Evolutionary conservation across 2,113 vertebrate genomes (phyloP).

Genomic region (Urocynchramus pylzowi): DNA sequence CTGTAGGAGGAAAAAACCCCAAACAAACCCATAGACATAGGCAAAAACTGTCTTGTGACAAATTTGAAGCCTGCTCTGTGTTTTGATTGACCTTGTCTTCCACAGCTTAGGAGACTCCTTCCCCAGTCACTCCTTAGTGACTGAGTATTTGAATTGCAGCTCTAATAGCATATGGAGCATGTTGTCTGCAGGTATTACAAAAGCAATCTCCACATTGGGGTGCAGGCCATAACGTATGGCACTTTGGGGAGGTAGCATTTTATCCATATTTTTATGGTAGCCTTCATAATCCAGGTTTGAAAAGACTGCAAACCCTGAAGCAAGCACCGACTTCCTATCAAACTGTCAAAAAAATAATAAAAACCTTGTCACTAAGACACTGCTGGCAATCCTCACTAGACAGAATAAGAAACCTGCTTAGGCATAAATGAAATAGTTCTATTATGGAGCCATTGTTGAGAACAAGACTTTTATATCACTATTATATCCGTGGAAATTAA

Average conservation of each 20-base stretch:
- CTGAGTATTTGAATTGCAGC: slow-evolving; percentile 75
- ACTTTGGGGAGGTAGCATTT: slow-evolving; percentile 75
- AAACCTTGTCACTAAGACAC: slow-evolving; percentile 32
- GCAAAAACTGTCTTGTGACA: slow-evolving; percentile 13
- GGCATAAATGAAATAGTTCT: slow-evolving; percentile 35
- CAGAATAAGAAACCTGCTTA: slow-evolving; percentile 21
- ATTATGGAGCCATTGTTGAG: not conserved
- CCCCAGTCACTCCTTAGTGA: slow-evolving; percentile 46
- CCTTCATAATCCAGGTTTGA: slow-evolving; percentile 60
- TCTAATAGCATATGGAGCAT: slow-evolving; percentile 80
- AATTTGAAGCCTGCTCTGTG: slow-evolving; percentile 5
- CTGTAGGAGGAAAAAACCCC: not conserved
- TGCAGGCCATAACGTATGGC: slow-evolving; percentile 72
- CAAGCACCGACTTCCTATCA: slow-evolving; percentile 73
- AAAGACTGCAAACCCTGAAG: slow-evolving; percentile 71
- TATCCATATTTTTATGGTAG: slow-evolving; percentile 75
- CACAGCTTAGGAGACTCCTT: slow-evolving; percentile 73
- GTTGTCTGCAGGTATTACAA: slow-evolving; percentile 77
- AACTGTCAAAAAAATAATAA: slow-evolving; percentile 67
- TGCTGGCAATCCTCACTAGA: slow-evolving; percentile 1
- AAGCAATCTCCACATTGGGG: slow-evolving; percentile 77
- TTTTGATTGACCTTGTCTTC: slow-evolving; percentile 78
- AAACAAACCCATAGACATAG: not conserved
- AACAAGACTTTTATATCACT: slow-evolving; percentile 24
- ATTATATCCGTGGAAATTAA: not conserved